Conservation (phyloP, 2,888 invertebrate species). For the Aplocera efformata region DNA sequence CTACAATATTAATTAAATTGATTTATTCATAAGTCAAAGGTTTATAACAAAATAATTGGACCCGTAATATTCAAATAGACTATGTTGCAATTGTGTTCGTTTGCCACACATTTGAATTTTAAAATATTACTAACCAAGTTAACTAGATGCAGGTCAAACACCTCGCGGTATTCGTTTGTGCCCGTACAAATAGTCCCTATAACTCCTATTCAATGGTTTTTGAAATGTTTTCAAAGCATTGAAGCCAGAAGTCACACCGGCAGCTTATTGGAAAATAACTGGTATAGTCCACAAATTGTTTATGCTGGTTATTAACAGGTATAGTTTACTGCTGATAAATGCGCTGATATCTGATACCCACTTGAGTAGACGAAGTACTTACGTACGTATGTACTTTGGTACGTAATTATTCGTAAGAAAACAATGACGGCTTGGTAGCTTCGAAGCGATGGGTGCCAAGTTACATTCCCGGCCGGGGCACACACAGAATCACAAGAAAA, state of each 20-base stretch:
- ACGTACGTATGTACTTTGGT: too few species aligned
- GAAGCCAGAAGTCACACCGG: neutral
- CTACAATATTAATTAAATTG: neutral
- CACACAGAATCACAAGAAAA: too few species aligned
- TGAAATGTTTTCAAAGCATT: neutral
- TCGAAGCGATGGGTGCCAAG: too few species aligned
- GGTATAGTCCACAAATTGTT: too few species aligned
- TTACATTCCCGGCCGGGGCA: too few species aligned
- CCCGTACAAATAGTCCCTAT: slow-evolving; percentile 17
- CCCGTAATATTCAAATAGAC: slow-evolving; percentile 3
- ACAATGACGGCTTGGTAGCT: too few species aligned
- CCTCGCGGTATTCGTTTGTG: slow-evolving; percentile 24
- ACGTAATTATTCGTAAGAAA: too few species aligned
- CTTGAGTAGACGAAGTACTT: too few species aligned
- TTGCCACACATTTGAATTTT: slow-evolving; percentile 6
- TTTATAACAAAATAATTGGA: slow-evolving; percentile 14
- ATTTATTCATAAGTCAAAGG: slow-evolving; percentile 17
- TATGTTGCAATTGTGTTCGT: slow-evolving; percentile 6
- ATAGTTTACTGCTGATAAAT: too few species aligned
- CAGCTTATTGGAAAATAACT: too few species aligned
- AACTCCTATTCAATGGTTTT: slow-evolving; percentile 3
- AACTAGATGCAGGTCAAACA: slow-evolving; percentile 21
- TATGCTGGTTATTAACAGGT: too few species aligned
- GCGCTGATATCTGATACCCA: too few species aligned
- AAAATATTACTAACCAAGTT: slow-evolving; percentile 17